Conservation (phyloP, 2,888 invertebrate species). For the Mythimna impura region DNA sequence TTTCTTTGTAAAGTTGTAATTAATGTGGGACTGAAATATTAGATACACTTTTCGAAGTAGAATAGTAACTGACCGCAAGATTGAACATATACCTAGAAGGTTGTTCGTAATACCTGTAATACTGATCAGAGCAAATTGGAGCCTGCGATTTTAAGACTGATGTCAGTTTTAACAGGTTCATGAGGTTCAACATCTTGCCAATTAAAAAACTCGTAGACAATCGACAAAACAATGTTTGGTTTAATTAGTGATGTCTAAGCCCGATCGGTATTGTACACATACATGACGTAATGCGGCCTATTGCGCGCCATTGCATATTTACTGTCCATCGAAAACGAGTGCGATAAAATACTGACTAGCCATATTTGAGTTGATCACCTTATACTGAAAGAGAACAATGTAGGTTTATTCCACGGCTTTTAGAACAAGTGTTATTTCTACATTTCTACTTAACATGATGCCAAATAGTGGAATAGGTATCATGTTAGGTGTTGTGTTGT, state of each 20-base stretch:
- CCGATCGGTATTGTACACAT: constrained; percentile 68
- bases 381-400: constrained; percentile 67
- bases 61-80: constrained; percentile 43
- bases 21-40: constrained; percentile 31
- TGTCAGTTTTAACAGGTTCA: constrained; percentile 4
- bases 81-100: constrained; percentile 1
- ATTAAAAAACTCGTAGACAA: constrained; percentile 38
- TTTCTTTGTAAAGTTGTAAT: constrained; percentile 15
- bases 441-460: background rate
- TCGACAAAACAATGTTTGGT: constrained; percentile 42
- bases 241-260: constrained; percentile 59
- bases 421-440: constrained; percentile 42
- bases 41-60: constrained; percentile 41
- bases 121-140: constrained; percentile 5
- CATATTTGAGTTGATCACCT: constrained; percentile 71
- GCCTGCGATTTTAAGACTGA: background rate
- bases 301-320: constrained; percentile 81
- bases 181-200: constrained; percentile 10
- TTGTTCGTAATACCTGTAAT: constrained; percentile 5
- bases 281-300: constrained; percentile 83
- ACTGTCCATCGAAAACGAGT: constrained; percentile 74
- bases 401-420: constrained; percentile 51
- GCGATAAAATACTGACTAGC: constrained; percentile 69
- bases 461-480: constrained; percentile 24
- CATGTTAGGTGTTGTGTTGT: constrained; percentile 24